Base-by-base conservation (phyloP, 1,140 invertebrate genomes). In the Archegozetes longisetosus region DNA sequence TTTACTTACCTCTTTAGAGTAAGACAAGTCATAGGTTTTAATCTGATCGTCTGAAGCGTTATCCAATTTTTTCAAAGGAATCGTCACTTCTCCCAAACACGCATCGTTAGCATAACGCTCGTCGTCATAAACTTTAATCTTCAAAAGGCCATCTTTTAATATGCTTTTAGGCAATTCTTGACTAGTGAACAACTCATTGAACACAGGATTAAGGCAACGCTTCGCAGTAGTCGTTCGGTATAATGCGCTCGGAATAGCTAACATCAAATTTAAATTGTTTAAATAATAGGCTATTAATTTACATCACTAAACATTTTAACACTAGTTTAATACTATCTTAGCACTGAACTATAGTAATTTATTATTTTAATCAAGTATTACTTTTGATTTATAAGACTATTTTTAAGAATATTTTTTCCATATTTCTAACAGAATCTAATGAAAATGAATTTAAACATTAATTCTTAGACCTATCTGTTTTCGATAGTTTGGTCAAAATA, bases 101-200 rank as follows among this genome's bases (percentile, higher is more conserved):
- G 59, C 58, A 46, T 69, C 67, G 61, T 69, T 69, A 4, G 65
- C 67, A 55, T 66, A 62, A 53, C 66, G 65, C 58, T 69, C 67
- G n/a, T 63, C 63, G 51, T 69, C 67, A 26, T 64, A 64, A 1
- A 64, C 60, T 26, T 58, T 50, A 20, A 69, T 60, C 55, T 61
- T 62, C 12, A 69, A 25, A 17, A 40, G 23, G 23, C 55, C 61
- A 13, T 69, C 65, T 50, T 65, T 66, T 2, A 69, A 25, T 49
- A 69, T 58, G 17, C 48, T 27, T 55, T 61, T 61, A 25, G 60
- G 58, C n/a, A 69, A 55, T 27, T 63, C 61, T 22, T 24, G 22
- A 57, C 66, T 61, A 12, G 57, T 46, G 40, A 68, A 67, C 28
- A 17, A 13, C 27, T 68, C 64, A 29, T 62, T 62, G 32, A 68